A percentile compares a stretch with the other conserved stretches of the same genome.
Conservation (phyloP, 2,113 vertebrate genomes). For the Scomber scombrus region DNA sequence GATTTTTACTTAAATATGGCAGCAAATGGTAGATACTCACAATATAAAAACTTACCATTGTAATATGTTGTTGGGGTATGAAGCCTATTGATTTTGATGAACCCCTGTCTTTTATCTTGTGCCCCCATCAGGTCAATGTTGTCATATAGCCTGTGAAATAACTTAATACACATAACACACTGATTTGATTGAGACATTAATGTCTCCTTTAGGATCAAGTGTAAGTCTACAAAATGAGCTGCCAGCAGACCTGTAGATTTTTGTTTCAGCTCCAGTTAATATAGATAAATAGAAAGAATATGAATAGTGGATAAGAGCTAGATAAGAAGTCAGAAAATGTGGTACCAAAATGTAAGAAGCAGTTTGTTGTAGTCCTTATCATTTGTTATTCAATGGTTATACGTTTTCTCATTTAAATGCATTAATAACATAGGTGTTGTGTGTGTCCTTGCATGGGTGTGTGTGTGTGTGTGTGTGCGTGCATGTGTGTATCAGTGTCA, state of each 20-base stretch:
- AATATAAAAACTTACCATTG: neutral
- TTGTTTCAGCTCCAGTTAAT: neutral
- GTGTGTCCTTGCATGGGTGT: neutral
- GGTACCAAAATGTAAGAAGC: neutral
- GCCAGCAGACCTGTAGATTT: no score
- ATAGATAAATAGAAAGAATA: neutral
- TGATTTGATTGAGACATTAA: no score
- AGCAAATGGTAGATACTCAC: neutral
- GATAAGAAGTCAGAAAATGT: neutral
- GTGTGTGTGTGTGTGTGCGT: constrained; percentile 1
- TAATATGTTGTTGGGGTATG: no score
- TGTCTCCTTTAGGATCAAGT: no score
- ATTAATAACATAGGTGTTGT: constrained; percentile 8
- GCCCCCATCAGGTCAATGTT: no score
- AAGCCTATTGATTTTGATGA: no score
- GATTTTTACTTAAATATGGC: neutral
- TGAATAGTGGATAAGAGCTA: neutral
- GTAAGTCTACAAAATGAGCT: no score
- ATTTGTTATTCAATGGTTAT: constrained; percentile 16
- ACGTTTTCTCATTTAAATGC: constrained; percentile 26
- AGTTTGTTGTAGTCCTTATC: neutral
- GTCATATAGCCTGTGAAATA: no score
- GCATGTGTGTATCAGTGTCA: constrained; percentile 27
- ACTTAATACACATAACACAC: no score
- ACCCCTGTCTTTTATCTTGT: no score